Conservation (phyloP, 53 echinoderm and acorn worm species). For the Pentamera pediparva region DNA sequence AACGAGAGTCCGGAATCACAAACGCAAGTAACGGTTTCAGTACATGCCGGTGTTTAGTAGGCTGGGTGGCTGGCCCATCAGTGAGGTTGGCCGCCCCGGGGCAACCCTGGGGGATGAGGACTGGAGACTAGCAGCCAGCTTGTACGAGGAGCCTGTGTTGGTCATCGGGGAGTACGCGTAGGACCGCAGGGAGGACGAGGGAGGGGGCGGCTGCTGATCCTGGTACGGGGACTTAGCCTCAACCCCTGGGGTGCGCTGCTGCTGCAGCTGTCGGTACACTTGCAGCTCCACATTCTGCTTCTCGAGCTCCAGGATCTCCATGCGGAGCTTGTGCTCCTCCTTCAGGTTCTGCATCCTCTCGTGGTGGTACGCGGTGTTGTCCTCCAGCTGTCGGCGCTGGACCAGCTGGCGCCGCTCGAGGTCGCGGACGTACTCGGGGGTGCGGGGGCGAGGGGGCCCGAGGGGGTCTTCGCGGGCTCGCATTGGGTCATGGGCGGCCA, state of each 20-base stretch:
- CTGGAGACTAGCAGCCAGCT: neutral
- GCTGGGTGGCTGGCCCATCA: neutral
- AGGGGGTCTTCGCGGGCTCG: neutral
- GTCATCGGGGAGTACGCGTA: neutral
- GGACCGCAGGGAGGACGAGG: neutral
- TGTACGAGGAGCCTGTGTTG: neutral
- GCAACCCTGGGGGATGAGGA: neutral
- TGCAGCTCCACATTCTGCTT: conserved; percentile 1
- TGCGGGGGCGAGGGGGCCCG: conserved; percentile 2
- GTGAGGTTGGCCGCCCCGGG: neutral
- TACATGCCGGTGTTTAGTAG: neutral
- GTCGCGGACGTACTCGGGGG: conserved; percentile 8
- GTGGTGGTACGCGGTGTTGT: conserved; percentile 1
- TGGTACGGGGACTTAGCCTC: neutral
- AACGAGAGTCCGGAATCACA: too few relatives aligned
- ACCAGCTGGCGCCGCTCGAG: neutral
- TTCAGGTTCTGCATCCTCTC: conserved; percentile 11
- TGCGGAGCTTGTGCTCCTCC: conserved; percentile 16
- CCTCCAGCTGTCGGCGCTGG: neutral
- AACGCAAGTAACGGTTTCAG: too few relatives aligned
- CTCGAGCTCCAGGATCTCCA: conserved; percentile 15
- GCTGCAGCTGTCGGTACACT: neutral
- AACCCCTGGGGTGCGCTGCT: neutral
- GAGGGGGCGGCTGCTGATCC: neutral
- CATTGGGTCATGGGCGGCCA: neutral